phyloP scores from a whole-genome alignment of 2,113 vertebrate genomes.

The Isichthys henryi region DNA sequence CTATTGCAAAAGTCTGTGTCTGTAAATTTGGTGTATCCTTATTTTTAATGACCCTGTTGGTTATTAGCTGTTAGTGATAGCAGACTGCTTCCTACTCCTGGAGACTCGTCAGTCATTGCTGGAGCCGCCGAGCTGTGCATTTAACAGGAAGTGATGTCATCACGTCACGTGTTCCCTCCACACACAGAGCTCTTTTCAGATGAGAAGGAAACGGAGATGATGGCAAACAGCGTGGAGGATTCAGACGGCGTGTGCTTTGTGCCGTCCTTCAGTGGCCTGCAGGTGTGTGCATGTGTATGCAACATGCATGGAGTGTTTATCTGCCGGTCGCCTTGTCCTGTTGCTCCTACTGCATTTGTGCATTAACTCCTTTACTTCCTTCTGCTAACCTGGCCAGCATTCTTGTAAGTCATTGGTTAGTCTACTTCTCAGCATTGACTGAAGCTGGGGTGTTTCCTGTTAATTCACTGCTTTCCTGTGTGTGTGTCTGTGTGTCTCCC shows the following conservation, averaged over 20 bases:
- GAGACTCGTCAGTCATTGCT: background rate
- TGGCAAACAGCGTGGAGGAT: conserved; percentile 74
- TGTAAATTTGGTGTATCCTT: too few relatives aligned
- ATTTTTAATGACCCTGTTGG: too few relatives aligned
- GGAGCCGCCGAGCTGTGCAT: background rate
- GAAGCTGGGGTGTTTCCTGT: background rate
- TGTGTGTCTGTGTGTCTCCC: conserved; percentile 18
- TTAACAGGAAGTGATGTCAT: background rate
- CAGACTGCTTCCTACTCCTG: background rate
- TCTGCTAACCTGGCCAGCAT: conserved; percentile 56
- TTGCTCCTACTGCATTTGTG: background rate
- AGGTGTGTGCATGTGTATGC: conserved; percentile 62
- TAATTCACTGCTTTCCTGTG: background rate
- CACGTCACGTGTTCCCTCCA: background rate
- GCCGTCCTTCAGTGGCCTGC: conserved; percentile 83
- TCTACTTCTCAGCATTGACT: background rate
- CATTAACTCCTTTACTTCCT: conserved; percentile 36
- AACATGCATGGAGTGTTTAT: background rate
- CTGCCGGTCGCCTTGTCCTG: background rate
- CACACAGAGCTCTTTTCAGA: conserved; percentile 79
- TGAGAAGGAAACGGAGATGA: conserved; percentile 71
- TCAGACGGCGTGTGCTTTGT: conserved; percentile 91
- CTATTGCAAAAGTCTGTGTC: too few relatives aligned
- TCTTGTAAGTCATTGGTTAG: conserved; percentile 61
- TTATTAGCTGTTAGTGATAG: background rate